A percentile compares a stretch with the other conserved stretches of the same genome.
Evolutionary conservation across 2,113 vertebrate species (phyloP).

Genomic region (Fulmarus glacialis): DNA sequence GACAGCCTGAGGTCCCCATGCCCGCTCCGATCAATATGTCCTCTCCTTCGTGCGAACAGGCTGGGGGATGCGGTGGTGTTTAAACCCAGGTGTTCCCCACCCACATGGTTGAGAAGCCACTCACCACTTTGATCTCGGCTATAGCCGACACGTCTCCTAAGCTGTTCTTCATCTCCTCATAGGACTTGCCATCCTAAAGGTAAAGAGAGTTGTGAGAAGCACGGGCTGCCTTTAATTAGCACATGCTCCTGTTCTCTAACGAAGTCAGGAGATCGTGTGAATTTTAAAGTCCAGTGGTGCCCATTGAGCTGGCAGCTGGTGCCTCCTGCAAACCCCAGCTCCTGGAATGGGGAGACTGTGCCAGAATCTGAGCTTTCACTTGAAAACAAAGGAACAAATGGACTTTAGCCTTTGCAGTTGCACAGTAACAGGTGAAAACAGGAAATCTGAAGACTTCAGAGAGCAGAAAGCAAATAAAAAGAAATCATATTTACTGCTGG

Average conservation of each 20-base stretch:
- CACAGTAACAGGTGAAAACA: not conserved
- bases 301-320: not conserved
- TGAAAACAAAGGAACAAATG: not conserved
- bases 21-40: not conserved
- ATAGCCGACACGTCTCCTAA: constrained; percentile 73
- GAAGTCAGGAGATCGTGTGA: not conserved
- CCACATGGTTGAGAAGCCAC: not conserved
- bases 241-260: not conserved
- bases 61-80: not conserved
- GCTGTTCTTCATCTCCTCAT: constrained; percentile 83
- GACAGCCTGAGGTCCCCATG: not conserved
- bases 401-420: not conserved
- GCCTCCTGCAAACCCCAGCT: not conserved
- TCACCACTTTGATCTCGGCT: constrained; percentile 85
- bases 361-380: not conserved
- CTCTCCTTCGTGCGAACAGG: fast-evolving
- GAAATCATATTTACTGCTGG: not conserved
- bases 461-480: not conserved
- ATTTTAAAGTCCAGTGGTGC: not conserved
- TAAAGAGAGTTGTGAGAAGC: not conserved
- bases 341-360: not conserved
- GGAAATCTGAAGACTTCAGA: not conserved
- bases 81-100: not conserved
- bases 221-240: not conserved
- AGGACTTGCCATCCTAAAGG: constrained; percentile 81